Evolutionary conservation across 2,113 vertebrate species (phyloP), one percentile per base, ranked within the genome.

Genomic region (Bos indicus): DNA sequence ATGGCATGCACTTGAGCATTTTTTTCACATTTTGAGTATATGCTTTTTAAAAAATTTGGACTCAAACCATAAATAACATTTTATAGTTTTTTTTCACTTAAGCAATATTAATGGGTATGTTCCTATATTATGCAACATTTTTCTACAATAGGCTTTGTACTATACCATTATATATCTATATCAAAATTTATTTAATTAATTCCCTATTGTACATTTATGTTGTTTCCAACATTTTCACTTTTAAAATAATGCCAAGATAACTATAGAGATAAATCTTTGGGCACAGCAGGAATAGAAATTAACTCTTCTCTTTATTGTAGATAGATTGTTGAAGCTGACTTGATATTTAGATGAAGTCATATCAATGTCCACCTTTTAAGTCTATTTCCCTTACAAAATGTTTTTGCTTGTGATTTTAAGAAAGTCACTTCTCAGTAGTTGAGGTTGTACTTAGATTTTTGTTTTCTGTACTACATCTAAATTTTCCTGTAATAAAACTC

Each of bases 161-260:
- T 77, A 62, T 77, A 16, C 13, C 46, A 93, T n/a, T 59, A 23
- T 17, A 3, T 43, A 43, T 86, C 36, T 54, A 1, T 86, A 60
- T 94, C 2, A 64, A 84, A 92, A 81, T 82, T 74, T 95, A 94
- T 88, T 96, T 89, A 82, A 67, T 88, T 81, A 89, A 71, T 26
- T 51, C 56, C 33, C 28, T 92, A 71, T 89, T 84, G 48, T 91
- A 89, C 8, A 87, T 95, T 94, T 85, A 96, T 59, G 77, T 96
- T 96, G 57, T 92, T 98, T 93, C 78, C 26, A 96, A 67, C 81
- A 86, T 89, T 96, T 95, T 93, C 85, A 15, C 21, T 96, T 87
- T n/a, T 78, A 87, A 96, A 94, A 80, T 90, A 97, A 96, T 92
- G 71, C 19, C 9, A 6, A 74, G 57, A 67, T 90, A 89, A 87